Conservation (phyloP, 2,888 invertebrate species). For the Psylliodes chrysocephalus region DNA sequence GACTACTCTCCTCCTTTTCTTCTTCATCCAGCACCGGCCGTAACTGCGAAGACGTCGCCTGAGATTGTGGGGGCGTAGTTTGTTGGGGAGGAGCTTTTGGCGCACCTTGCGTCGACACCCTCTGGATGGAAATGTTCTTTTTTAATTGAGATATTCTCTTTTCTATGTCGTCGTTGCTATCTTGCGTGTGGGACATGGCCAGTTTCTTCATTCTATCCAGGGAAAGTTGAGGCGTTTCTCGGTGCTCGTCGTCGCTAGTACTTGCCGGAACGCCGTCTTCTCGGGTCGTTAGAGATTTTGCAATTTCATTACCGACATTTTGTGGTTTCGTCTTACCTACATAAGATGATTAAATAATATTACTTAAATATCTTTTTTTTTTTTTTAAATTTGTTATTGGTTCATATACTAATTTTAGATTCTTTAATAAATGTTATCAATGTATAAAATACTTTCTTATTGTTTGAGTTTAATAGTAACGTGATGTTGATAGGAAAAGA, state of each 20-base stretch:
- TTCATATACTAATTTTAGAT: too few species aligned
- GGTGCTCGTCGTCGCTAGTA: conserved; percentile 53
- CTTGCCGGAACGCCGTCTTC: conserved; percentile 45
- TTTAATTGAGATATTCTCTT: conserved; percentile 52
- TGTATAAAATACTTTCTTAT: too few species aligned
- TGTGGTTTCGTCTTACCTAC: conserved; percentile 49
- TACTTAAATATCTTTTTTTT: too few species aligned
- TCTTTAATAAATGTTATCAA: too few species aligned
- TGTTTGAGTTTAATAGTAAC: too few species aligned
- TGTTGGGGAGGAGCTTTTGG: conserved; percentile 36
- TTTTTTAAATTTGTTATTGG: too few species aligned
- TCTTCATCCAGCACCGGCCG: conserved; percentile 25
- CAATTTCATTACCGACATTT: conserved; percentile 54
- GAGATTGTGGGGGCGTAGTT: conserved; percentile 21
- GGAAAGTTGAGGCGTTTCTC: conserved; percentile 15
- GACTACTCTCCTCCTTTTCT: conserved; percentile 38
- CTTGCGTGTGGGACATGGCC: conserved; percentile 19
- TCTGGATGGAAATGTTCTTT: conserved; percentile 55
- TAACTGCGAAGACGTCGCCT: conserved; percentile 6
- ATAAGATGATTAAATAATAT: too few species aligned
- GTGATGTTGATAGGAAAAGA: too few species aligned
- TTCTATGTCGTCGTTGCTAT: conserved; percentile 49
- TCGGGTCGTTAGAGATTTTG: conserved; percentile 48
- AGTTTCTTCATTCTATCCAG: conserved; percentile 17
- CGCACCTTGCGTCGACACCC: conserved; percentile 45